phyloP scores from a whole-genome alignment of 1,140 invertebrate species.

The Ostrea edulis region DNA sequence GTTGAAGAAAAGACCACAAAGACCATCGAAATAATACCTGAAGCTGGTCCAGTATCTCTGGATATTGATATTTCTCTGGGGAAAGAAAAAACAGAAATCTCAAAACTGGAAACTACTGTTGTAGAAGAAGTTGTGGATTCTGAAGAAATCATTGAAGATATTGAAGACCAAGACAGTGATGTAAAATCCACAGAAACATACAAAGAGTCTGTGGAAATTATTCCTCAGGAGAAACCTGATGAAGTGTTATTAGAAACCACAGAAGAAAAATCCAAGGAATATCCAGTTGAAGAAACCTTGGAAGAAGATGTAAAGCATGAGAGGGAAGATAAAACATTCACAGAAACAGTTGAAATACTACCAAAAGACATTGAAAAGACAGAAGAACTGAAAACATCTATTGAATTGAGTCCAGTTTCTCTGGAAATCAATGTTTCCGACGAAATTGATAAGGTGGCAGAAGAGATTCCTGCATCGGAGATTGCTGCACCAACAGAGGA shows the following conservation, averaged over 20 bases:
- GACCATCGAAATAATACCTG: background rate
- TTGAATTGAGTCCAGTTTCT: no score
- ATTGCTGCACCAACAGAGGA: background rate
- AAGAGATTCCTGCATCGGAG: constrained; percentile 9
- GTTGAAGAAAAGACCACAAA: background rate
- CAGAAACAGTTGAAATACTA: no score
- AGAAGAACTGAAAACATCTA: no score
- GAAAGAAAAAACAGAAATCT: constrained; percentile 14
- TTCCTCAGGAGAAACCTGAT: constrained; percentile 27
- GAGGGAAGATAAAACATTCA: no score
- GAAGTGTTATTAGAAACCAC: constrained; percentile 8
- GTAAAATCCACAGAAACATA: constrained; percentile 16
- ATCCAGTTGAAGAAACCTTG: no score
- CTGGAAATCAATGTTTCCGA: no score
- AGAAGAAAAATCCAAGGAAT: background rate
- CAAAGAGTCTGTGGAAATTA: constrained; percentile 45
- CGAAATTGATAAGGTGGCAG: constrained; percentile 38
- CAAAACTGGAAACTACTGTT: constrained; percentile 32
- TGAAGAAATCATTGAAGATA: constrained; percentile 3
- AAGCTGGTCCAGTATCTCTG: background rate
- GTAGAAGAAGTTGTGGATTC: constrained; percentile 47
- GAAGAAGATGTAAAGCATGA: background rate
- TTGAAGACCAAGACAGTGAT: constrained; percentile 14
- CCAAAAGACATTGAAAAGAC: no score
- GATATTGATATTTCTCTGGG: constrained; percentile 29